Base-by-base conservation (phyloP, 2,888 invertebrate genomes). In the Andricus quercusramuli region DNA sequence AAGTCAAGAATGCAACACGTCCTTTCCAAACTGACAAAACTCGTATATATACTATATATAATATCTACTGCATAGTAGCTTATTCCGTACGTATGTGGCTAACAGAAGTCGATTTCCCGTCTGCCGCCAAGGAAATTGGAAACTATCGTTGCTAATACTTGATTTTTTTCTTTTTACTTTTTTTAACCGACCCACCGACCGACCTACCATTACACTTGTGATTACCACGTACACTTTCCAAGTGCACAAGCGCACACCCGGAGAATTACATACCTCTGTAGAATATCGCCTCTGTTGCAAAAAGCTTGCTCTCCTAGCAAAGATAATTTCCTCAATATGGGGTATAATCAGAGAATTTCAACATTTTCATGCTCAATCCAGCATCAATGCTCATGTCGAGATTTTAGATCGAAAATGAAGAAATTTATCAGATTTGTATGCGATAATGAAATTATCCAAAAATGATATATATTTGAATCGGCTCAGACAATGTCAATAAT, bases 111-210 rank as follows among this genome's bases (percentile, higher is more conserved):
- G 85, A 84, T 85, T 85, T 85, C 85, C 85, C 85, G 85, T 85
- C 85, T 84, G 85, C 81, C 85, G 85, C 85, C 85, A 79, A 64
- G 81, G 84, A 84, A 84, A 84, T 85, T 84, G 82, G 82, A 82
- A 80, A 80, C 85, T 83, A 80, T 83, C 79, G 11, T 74, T 74
- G 29, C 29, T 74, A 51, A 74, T 74, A 29, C 32, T 32, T 29
- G 29, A 17, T 29, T 51, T 51, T 68, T 56, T 51, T 74, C 51
- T 74, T 74, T 56, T 13, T 74, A n/a, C 29, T 32, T 56, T 74
- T 56, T 56, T 74, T n/a, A 74, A 32, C 74, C 32, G 51, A 51
- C 29, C 51, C 51, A 74, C 51, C 70, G 70, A 74, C 29, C 56
- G 56, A 74, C 51, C 51, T 67, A 67, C 37, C 67, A 67, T 67